phyloP scores from a whole-genome alignment of 2,113 vertebrate genomes.

The Dipodomys stephensi region DNA sequence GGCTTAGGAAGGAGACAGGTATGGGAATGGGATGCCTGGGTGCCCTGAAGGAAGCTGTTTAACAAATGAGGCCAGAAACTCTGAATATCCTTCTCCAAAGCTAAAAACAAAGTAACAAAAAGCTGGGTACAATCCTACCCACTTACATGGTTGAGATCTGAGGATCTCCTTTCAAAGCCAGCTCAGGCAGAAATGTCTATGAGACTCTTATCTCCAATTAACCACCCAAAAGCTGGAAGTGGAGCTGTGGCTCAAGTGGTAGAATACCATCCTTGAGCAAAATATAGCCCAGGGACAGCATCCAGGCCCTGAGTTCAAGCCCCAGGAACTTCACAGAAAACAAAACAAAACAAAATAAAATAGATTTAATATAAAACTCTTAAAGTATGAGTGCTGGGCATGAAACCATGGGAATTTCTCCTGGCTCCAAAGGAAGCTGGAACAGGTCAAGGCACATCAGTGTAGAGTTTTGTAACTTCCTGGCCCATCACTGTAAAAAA shows the following conservation, averaged over 20 bases:
- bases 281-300: too few relatives aligned
- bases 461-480: not conserved
- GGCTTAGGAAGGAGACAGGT: not conserved
- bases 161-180: too few relatives aligned
- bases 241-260: too few relatives aligned
- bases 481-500: constrained; percentile 33
- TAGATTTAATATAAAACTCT: not conserved
- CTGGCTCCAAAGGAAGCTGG: not conserved
- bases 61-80: not conserved
- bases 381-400: not conserved
- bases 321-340: too few relatives aligned
- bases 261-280: too few relatives aligned
- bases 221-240: too few relatives aligned
- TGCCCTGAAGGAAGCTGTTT: not conserved
- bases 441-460: not conserved
- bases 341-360: constrained; percentile 33
- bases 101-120: not conserved
- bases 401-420: not conserved
- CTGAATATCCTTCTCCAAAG: not conserved
- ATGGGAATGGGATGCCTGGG: not conserved
- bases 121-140: too few relatives aligned
- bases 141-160: too few relatives aligned
- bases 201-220: too few relatives aligned
- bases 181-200: too few relatives aligned
- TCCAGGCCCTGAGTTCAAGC: too few relatives aligned